Percentiles rank a stretch among this genome's conserved stretches.
Evolutionary conservation across 1,140 invertebrate genomes (phyloP).

Genomic region (honey bee (Apis mellifera)): DNA sequence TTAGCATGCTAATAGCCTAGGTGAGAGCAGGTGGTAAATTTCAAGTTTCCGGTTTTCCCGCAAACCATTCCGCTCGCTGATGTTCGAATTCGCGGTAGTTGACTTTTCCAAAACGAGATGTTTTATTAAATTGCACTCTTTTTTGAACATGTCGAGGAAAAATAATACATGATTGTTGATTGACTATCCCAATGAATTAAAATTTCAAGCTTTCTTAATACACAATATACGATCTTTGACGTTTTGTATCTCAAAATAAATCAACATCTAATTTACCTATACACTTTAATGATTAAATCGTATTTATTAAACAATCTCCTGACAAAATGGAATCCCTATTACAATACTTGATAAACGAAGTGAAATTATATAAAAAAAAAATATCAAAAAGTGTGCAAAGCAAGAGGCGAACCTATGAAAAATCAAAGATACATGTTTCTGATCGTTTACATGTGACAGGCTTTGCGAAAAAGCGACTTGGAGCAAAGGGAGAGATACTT

Average conservation of each 20-base stretch:
- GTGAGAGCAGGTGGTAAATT: conserved; percentile 31
- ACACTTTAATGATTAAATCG: too few relatives aligned
- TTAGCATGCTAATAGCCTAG: conserved; percentile 47
- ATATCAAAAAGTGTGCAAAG: background rate
- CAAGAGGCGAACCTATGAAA: background rate
- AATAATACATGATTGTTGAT: too few relatives aligned
- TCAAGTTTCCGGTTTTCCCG: conserved; percentile 24
- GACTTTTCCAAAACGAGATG: background rate
- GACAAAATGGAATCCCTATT: too few relatives aligned
- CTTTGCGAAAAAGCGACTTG: background rate
- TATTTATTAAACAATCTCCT: too few relatives aligned
- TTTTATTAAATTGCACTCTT: too few relatives aligned
- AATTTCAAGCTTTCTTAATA: too few relatives aligned
- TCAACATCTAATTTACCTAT: too few relatives aligned
- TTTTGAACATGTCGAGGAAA: too few relatives aligned
- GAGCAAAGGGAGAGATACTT: background rate
- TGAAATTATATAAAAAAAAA: background rate
- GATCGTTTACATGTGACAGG: background rate
- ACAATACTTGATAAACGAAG: too few relatives aligned
- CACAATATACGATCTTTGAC: too few relatives aligned
- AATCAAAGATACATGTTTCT: background rate
- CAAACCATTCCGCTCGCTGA: conserved; percentile 19
- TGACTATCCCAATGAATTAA: too few relatives aligned
- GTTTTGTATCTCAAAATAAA: too few relatives aligned
- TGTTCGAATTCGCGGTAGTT: conserved; percentile 28